phyloP scores from a whole-genome alignment of 2,888 invertebrate species.

The Rosalia funebris region DNA sequence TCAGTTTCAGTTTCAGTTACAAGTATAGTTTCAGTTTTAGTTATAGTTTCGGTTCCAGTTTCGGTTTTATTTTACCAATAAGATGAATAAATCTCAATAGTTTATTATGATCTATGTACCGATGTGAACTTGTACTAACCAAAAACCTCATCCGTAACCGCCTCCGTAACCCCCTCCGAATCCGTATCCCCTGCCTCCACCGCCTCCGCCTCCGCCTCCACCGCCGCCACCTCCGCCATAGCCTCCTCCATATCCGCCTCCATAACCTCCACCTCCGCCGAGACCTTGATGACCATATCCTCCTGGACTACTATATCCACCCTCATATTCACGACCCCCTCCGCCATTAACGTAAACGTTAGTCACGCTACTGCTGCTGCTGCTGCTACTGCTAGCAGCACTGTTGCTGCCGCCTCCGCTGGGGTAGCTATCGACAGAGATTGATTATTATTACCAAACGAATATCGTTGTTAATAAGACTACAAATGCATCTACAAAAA shows the following conservation, averaged over 20 bases:
- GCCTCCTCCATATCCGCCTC: slow-evolving; percentile 15
- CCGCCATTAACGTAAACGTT: not conserved
- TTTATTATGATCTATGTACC: no score
- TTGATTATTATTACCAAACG: not conserved
- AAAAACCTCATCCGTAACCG: no score
- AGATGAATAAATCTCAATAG: no score
- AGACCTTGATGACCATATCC: not conserved
- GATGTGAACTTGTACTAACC: no score
- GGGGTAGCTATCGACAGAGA: not conserved
- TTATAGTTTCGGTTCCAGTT: no score
- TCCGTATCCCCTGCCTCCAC: slow-evolving; percentile 11
- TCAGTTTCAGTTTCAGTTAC: no score
- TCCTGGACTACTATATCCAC: not conserved
- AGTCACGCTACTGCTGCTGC: not conserved
- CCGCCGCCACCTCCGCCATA: not conserved
- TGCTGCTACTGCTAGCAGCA: not conserved
- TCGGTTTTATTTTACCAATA: no score
- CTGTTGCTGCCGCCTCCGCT: not conserved
- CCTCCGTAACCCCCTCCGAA: slow-evolving; percentile 20
- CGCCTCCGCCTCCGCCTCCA: slow-evolving; percentile 25
- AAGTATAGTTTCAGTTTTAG: no score
- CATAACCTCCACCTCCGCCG: slow-evolving; percentile 11
- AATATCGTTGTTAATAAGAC: no score
- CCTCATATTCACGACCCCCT: not conserved
- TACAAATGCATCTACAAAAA: no score